Conservation (phyloP, 1,140 invertebrate species). For the Drosophila kurseongensis region DNA sequence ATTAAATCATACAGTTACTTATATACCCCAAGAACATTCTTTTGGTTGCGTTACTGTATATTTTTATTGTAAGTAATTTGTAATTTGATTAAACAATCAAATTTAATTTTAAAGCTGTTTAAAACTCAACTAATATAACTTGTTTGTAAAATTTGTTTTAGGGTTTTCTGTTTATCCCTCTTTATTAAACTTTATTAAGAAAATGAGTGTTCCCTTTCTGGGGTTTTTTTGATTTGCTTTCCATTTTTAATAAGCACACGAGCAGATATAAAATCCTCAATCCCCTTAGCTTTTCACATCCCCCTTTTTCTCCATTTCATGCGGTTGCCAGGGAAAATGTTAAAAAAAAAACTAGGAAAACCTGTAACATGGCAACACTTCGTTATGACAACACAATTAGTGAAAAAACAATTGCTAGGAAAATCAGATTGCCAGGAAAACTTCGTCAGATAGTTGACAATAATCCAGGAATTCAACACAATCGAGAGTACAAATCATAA, state of each 20-base stretch:
- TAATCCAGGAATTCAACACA: neutral
- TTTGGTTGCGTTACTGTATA: no score
- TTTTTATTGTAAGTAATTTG: no score
- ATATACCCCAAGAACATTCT: no score
- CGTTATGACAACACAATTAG: conserved; percentile 8
- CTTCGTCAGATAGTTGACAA: conserved; percentile 2
- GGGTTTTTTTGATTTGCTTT: neutral
- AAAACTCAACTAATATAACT: no score
- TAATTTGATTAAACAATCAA: no score
- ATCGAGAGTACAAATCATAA: neutral
- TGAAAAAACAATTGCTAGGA: neutral
- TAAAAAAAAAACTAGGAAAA: neutral
- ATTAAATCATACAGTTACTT: no score
- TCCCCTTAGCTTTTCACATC: neutral
- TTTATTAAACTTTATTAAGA: no score
- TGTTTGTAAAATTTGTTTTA: no score
- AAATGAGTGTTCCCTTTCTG: no score
- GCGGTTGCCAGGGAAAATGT: conserved; percentile 3
- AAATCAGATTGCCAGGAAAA: neutral
- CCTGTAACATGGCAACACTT: conserved; percentile 5
- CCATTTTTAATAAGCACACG: conserved; percentile 16
- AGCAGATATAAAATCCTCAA: neutral
- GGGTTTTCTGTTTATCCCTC: no score
- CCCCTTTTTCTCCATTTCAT: neutral
- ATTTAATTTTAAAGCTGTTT: no score